Percentiles rank a stretch among this genome's conserved stretches.
Evolutionary conservation across 2,797 vertebrate species (phyloP).

Genomic region (Crocodylus rhombifer): DNA sequence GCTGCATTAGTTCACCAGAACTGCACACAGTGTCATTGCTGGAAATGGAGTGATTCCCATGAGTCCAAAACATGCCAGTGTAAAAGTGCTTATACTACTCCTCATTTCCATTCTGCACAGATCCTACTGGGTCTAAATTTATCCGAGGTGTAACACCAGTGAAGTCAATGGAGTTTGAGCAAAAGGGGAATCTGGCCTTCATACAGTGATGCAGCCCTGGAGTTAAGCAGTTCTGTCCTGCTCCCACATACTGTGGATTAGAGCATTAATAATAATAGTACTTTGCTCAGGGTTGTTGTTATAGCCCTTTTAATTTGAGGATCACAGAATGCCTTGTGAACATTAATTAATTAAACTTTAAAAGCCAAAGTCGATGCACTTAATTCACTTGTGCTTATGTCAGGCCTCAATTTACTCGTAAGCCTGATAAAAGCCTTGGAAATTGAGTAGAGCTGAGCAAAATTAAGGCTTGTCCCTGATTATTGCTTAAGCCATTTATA

Average conservation of each 20-base stretch:
- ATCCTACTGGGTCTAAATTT: not conserved
- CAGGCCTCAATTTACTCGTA: conserved; percentile 10
- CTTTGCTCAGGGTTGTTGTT: conserved; percentile 11
- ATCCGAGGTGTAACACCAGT: not conserved
- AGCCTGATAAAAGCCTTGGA: conserved; percentile 15
- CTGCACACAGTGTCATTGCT: not conserved
- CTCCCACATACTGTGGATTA: not conserved
- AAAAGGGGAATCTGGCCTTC: not conserved
- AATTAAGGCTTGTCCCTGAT: not conserved
- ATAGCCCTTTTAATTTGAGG: not conserved
- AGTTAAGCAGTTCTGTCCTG: not conserved
- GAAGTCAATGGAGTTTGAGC: not conserved
- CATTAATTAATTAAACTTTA: conserved; percentile 49
- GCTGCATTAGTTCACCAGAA: conserved; percentile 58
- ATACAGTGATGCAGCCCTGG: not conserved
- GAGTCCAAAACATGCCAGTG: conserved; percentile 20
- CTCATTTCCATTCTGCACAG: conserved; percentile 18
- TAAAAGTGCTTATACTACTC: not conserved
- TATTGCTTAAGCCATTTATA: not conserved
- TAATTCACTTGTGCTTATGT: not conserved
- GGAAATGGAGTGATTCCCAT: conserved; percentile 21
- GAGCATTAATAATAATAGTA: conserved; percentile 22
- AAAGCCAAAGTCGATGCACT: conserved; percentile 1
- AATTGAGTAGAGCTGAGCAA: not conserved
- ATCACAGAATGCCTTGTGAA: conserved; percentile 1